Evolutionary conservation across 1,140 invertebrate genomes (phyloP).

Genomic region (Agrilus planipennis): DNA sequence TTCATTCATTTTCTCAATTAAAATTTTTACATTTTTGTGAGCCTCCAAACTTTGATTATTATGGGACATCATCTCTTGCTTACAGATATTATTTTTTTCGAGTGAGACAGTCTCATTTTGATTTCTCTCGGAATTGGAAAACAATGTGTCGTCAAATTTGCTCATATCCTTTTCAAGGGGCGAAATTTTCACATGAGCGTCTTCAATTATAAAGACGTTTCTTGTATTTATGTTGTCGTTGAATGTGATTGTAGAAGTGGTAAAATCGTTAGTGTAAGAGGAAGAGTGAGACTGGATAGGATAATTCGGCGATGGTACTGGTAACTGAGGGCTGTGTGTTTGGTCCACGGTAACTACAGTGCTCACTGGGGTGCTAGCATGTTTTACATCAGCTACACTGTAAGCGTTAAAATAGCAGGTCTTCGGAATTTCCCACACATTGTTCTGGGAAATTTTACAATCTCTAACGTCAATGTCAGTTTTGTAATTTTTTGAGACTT

Average conservation of each 20-base stretch:
- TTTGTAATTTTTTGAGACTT: no score
- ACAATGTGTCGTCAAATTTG: no score
- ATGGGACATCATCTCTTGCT: no score
- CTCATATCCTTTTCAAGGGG: no score
- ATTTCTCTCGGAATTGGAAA: no score
- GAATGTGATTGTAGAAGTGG: conserved; percentile 5
- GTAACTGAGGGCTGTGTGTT: conserved; percentile 27
- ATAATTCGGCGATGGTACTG: conserved; percentile 27
- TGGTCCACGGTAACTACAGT: conserved; percentile 13
- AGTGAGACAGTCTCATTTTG: no score
- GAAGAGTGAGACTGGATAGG: conserved; percentile 19
- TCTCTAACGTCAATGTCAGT: no score
- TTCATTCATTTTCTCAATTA: background rate
- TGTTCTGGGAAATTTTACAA: no score
- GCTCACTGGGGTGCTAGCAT: conserved; percentile 21
- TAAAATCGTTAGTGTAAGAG: conserved; percentile 2
- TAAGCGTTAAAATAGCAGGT: background rate
- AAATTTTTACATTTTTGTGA: background rate
- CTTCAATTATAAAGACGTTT: background rate
- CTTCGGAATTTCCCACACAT: no score
- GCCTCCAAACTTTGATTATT: background rate
- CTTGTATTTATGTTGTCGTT: background rate
- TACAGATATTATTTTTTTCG: no score
- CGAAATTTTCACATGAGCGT: no score
- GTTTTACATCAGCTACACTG: conserved; percentile 22